These are phyloP conservation scores for Eupithecia abbreviata DNA, from an alignment of 2,888 invertebrate genomes.

Conservation along the genomic window DNA sequence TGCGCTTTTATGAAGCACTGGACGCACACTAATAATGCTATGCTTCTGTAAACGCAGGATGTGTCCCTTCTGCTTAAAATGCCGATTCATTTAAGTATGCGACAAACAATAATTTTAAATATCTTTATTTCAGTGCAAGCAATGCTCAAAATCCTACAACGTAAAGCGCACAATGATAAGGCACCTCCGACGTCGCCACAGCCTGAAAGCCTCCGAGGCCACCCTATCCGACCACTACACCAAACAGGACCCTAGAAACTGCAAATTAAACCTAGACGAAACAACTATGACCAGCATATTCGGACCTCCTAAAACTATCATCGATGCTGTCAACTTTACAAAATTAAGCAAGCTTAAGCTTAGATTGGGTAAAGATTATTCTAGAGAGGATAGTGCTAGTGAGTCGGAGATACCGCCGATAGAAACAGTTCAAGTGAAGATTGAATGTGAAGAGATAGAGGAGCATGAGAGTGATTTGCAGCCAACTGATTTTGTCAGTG, in stretches of 20 bases:
- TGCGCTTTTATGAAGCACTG: no score
- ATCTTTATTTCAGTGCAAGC: conserved; percentile 71
- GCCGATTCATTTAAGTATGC: background rate
- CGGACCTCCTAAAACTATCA: conserved; percentile 67
- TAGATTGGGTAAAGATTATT: background rate
- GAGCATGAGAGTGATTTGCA: conserved; percentile 50
- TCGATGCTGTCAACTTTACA: conserved; percentile 50
- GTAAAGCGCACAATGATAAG: conserved; percentile 74
- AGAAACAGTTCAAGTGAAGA: conserved; percentile 39
- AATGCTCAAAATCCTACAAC: conserved; percentile 78
- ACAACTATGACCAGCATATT: conserved; percentile 70
- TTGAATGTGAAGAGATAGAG: conserved; percentile 34
- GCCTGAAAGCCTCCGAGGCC: conserved; percentile 57
- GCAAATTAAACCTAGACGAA: conserved; percentile 69
- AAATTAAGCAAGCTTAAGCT: conserved; percentile 12
- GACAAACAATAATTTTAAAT: background rate
- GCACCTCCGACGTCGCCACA: conserved; percentile 77
- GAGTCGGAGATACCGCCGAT: conserved; percentile 39
- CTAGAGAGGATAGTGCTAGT: conserved; percentile 6
- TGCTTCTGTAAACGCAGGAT: no score
- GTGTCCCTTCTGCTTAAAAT: no score
- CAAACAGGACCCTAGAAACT: conserved; percentile 71
- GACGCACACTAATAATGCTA: no score
- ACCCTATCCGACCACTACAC: conserved; percentile 63
- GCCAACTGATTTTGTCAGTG: conserved; percentile 76